Percentiles rank a stretch among this genome's conserved stretches.
phyloP scores from a whole-genome alignment of 2,113 vertebrate species.

The Cyanistes caeruleus region DNA sequence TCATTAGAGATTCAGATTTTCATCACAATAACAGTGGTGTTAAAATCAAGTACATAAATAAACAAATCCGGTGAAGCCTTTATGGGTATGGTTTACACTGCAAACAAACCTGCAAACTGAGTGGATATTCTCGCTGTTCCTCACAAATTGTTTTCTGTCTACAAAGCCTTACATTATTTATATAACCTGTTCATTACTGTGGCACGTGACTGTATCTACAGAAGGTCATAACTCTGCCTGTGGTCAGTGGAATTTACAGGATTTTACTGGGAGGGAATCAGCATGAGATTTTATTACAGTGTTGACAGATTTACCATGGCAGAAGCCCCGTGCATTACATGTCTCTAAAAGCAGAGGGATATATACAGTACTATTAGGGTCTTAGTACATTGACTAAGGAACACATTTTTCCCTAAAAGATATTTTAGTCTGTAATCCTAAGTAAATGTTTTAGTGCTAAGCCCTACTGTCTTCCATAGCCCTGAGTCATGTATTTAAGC shows the following conservation, averaged over 20 bases:
- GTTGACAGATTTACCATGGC: not conserved
- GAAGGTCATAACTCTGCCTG: not conserved
- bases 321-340: accelerated
- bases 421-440: not conserved
- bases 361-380: not conserved
- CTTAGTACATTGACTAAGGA: not conserved
- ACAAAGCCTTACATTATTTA: not conserved
- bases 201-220: not conserved
- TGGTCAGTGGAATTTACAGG: not conserved
- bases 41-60: not conserved
- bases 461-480: not conserved
- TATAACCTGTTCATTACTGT: not conserved
- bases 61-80: not conserved
- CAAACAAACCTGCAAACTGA: not conserved
- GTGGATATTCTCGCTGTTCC: not conserved
- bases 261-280: not conserved
- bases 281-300: not conserved
- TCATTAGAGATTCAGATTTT: not conserved
- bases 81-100: not conserved
- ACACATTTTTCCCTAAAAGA: not conserved
- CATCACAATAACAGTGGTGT: no score
- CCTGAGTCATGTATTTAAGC: not conserved
- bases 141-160: not conserved
- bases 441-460: not conserved
- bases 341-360: not conserved